Evolutionary conservation across 2,113 vertebrate genomes (phyloP), one percentile per base, ranked within the genome.

Genomic region (Pycnonotus jocosus): DNA sequence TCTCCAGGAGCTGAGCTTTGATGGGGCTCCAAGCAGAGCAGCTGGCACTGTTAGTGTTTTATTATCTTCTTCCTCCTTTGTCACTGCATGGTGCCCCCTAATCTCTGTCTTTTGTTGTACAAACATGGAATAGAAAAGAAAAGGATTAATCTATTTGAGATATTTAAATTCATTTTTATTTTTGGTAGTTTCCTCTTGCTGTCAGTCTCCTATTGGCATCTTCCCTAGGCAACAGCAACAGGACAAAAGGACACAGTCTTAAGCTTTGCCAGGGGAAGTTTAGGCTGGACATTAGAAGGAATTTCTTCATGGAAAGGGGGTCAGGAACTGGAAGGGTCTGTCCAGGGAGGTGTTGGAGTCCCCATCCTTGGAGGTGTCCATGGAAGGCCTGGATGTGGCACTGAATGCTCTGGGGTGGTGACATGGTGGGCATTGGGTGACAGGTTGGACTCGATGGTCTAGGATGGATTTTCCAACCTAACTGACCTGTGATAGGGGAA

Each of bases 191-290:
- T 69, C 56, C 54, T 56, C 5, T 65, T 54, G 17, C 40, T 47
- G 0, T 42, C 24, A 38, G 0, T 78, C 21, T 1, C 2, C 0
- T 15, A 10, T 27, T 0, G 0, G 5, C 37, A 18, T 77, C 54
- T 69, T 78, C 18, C 18, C 18, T 4, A 12, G 18, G 33, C 15
- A n/a, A 12, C 19, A 78, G 28, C 54, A 37, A 4, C 2, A 8
- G 38, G 38, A 61, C 4, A 2, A 45, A 37, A 53, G 10, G 38
- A 37, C 23, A 19, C 1, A 3, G 33, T 4, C 28, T 61, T 33
- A 37, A 19, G 47, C 33, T 69, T 18, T 37, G 18, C 9, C 33
- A 10, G 2, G 5, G 4, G 8, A 19, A 10, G 38, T 12, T 44
- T 27, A 33, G 62, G 18, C 9, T 77, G 45, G 54, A 45, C 12